Evolutionary conservation across 64 coral and sea anemone species (phyloP), one percentile per base, ranked within the genome.

Genomic region (Stichodactyla mertensii): DNA sequence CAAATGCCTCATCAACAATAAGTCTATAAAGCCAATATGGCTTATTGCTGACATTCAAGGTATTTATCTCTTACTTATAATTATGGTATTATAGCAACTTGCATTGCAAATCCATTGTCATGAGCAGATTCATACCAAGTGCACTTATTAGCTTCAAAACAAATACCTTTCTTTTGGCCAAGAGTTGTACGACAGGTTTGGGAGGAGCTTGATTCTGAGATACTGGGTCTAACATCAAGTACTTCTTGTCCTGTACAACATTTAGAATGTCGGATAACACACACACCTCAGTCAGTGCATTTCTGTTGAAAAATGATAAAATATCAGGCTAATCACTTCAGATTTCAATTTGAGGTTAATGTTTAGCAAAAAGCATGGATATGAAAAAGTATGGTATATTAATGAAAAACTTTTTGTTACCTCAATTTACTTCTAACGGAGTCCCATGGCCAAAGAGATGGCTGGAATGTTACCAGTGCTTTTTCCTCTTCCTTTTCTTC

Each of bases 401-500:
- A 45, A 45, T 45, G 36, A 45, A 45, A 45, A 45, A 45, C 36
- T 45, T 24, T 71, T n/a, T 81, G 6, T 85, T 67, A 99, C 97
- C 97, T 94, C 16, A 99, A 87, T 61, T 99, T 99, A 54, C 88
- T 89, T 84, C 97, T 89, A 24, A 99, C 93, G 84, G 93, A 90
- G 77, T 99, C 97, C 97, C 93, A 99, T 16, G 97, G 97, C 97
- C 97, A 99, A 7, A 99, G 82, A 8, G 97, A 99, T 26, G 97
- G 93, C 64, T 99, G 97, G 56, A 95, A 99, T 51, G 91, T 93
- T 0, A 96, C 85, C 8, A 99, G 64, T 11, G 93, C 82, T 80
- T 99, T 99, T 55, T 95, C 83, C 52, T 92, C 90, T 23, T 92
- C 90, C 27, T 92, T 77, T 58, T 99, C 82, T 57, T 88, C 80